These are phyloP conservation scores for Cistogaster globosa DNA, from an alignment of 2,888 invertebrate genomes.

Conservation along the genomic window DNA sequence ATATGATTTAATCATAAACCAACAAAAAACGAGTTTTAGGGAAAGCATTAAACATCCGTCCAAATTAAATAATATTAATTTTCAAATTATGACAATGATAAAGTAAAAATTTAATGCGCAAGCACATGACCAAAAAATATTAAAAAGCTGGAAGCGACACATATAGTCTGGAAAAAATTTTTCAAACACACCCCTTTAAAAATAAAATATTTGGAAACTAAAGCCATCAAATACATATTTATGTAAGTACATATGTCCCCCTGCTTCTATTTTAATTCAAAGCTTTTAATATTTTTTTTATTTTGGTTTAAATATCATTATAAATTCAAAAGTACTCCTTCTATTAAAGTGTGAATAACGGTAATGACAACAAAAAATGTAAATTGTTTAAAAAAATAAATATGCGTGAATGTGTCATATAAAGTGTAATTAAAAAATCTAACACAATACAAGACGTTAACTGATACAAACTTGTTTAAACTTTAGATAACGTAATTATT, in stretches of 20 bases:
- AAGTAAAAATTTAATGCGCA: constrained; percentile 3
- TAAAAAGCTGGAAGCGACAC: neutral
- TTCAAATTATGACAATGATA: constrained; percentile 42
- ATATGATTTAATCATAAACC: neutral
- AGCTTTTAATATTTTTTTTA: neutral
- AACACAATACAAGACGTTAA: constrained; percentile 44
- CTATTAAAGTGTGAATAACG: constrained; percentile 1
- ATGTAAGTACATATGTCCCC: neutral
- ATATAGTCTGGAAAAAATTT: constrained; percentile 1
- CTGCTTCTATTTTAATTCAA: constrained; percentile 1
- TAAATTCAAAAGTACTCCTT: neutral
- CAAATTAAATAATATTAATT: constrained; percentile 38
- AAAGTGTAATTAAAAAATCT: constrained; percentile 60
- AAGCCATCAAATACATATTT: constrained; percentile 9
- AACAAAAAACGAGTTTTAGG: constrained; percentile 23
- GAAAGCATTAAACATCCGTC: constrained; percentile 32
- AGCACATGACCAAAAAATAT: constrained; percentile 18
- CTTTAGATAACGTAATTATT: constrained; percentile 66
- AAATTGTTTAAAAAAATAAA: constrained; percentile 30
- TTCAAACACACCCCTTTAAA: constrained; percentile 33
- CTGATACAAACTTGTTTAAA: constrained; percentile 47
- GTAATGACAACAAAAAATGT: neutral
- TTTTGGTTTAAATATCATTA: neutral
- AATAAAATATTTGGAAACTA: constrained; percentile 44
- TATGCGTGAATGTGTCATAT: constrained; percentile 49